Percentiles rank a stretch among this genome's conserved stretches.
Conservation (phyloP, 2,888 invertebrate species). For the Drosophila anomalipes region DNA sequence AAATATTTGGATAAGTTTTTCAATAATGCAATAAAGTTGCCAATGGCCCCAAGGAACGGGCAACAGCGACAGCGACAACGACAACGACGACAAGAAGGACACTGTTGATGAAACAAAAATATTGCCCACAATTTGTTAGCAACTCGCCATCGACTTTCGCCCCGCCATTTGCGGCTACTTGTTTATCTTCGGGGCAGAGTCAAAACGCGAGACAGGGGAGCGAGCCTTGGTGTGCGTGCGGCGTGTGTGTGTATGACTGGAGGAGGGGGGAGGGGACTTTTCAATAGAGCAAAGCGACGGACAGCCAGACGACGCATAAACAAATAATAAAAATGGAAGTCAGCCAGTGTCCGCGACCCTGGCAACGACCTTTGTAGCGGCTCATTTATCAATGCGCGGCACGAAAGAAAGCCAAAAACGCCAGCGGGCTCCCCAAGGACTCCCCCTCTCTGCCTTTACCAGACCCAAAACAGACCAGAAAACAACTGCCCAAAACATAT, state of each 20-base stretch:
- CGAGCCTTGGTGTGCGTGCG: not conserved
- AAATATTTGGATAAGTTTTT: slow-evolving; percentile 81
- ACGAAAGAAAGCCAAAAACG: slow-evolving; percentile 53
- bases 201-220: slow-evolving; percentile 6
- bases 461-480: slow-evolving; percentile 24
- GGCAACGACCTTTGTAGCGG: slow-evolving; percentile 76
- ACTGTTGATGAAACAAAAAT: slow-evolving; percentile 79
- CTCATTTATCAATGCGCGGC: slow-evolving; percentile 74
- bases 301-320: slow-evolving; percentile 68
- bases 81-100: slow-evolving; percentile 50
- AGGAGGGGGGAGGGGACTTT: slow-evolving; percentile 37
- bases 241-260: not conserved
- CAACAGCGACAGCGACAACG: slow-evolving; percentile 7
- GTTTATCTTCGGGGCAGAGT: slow-evolving; percentile 65
- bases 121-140: slow-evolving; percentile 80
- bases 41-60: slow-evolving; percentile 51
- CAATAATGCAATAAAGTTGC: slow-evolving; percentile 81
- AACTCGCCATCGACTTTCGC: slow-evolving; percentile 56
- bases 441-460: slow-evolving; percentile 2
- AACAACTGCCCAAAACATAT: slow-evolving; percentile 48
- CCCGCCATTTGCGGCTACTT: slow-evolving; percentile 74
- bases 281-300: slow-evolving; percentile 70
- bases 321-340: slow-evolving; percentile 72
- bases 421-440: slow-evolving; percentile 31
- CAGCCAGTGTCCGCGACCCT: slow-evolving; percentile 68